Evolutionary conservation across 1,140 invertebrate genomes (phyloP), one percentile per base, ranked within the genome.

Genomic region (Megalopta genalis): DNA sequence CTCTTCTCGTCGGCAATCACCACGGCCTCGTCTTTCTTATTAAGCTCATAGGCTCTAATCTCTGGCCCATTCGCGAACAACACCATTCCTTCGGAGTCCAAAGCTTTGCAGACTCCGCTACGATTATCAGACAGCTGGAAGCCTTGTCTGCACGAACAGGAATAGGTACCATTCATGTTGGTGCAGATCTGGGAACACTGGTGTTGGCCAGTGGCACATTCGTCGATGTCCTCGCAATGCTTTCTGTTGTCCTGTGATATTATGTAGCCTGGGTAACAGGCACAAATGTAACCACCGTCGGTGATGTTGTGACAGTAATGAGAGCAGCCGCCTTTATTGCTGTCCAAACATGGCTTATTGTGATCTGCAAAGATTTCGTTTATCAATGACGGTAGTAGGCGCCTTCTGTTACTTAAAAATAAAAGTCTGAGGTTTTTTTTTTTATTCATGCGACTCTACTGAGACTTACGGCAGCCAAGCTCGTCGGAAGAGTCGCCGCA

Each of bases 131-230:
- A 94, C 27, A 96, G 89, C 74, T 94, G 93, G 93, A 98, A 99
- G 2, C 97, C 98, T 6, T 96, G 94, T 2, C 95, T 94, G 88
- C 98, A 99, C 9, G 95, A 95, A 90, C 98, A 99, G n/a, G 95
- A 94, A 87, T 96, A 98, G 3, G 96, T 96, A 32, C 98, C 98
- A 87, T 99, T 98, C n/a, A 98, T 87, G 90, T 99, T 99, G 18
- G 95, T 95, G 89, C 98, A 99, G 7, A 97, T 93, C 89, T 99
- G 98, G 2, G 98, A 97, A 92, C 98, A 99, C 79, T 96, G 96
- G 90, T 99, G 97, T 16, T 95, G 94, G 16, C 96, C 96, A 9
- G 95, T 95, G 0, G 94, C 93, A 90, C 98, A 99, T 93, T 99
- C 98, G 91, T 99, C 95, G n/a, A 99, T 94, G 91, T 99, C 98